Evolutionary conservation across 1,140 invertebrate genomes (phyloP).

Genomic region (Drosophila biarmipes): DNA sequence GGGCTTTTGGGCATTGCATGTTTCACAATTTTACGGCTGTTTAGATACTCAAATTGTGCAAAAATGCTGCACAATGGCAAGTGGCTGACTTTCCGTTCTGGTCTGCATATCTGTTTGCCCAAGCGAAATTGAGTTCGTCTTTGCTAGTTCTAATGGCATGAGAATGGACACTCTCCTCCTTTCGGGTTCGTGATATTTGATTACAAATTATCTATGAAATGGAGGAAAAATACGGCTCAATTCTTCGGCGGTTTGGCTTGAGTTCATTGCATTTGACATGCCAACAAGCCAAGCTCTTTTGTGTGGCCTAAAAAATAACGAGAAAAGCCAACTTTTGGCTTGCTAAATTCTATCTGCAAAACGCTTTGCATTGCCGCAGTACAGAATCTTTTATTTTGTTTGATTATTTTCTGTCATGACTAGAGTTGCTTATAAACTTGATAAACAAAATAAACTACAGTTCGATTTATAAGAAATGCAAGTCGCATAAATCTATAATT

Average conservation of each 20-base stretch:
- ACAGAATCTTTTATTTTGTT: slow-evolving; percentile 1
- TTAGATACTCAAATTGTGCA: slow-evolving; percentile 73
- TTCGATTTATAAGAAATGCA: background rate
- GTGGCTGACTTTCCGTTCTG: slow-evolving; percentile 21
- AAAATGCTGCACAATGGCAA: slow-evolving; percentile 33
- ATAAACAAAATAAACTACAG: background rate
- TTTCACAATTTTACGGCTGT: slow-evolving; percentile 74
- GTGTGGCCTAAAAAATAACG: slow-evolving; percentile 58
- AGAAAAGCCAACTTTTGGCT: slow-evolving; percentile 59
- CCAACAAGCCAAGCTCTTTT: slow-evolving; percentile 68
- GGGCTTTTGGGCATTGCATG: slow-evolving; percentile 62
- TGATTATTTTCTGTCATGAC: slow-evolving; percentile 3
- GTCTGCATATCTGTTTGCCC: slow-evolving; percentile 46
- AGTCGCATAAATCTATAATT: background rate
- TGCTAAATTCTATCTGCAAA: slow-evolving; percentile 56
- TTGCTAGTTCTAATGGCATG: slow-evolving; percentile 24
- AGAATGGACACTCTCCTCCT: slow-evolving; percentile 15
- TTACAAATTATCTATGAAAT: slow-evolving; percentile 72
- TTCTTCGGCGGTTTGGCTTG: slow-evolving; percentile 19
- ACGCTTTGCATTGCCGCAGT: slow-evolving; percentile 16
- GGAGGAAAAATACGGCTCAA: slow-evolving; percentile 36
- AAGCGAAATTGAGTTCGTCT: slow-evolving; percentile 32
- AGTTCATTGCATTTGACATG: slow-evolving; percentile 77
- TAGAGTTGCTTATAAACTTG: background rate
- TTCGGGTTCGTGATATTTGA: slow-evolving; percentile 73